Evolutionary conservation across 1,140 invertebrate species (phyloP).

Genomic region (Brachionus koreanus): DNA sequence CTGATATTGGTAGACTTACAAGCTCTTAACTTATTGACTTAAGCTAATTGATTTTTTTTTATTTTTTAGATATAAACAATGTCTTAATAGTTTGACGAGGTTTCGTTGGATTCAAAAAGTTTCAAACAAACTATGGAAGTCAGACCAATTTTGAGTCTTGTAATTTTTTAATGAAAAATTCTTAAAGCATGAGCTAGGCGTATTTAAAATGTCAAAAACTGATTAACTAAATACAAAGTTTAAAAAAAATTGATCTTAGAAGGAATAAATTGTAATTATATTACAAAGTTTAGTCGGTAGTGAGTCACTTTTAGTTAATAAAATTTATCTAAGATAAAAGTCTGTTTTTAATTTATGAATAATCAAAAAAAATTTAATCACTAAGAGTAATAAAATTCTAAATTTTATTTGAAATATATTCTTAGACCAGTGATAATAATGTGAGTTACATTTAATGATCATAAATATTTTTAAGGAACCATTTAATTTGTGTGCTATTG

Average conservation of each 20-base stretch:
- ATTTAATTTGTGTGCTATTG: not conserved
- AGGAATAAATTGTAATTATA: no score
- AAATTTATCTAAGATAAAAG: not conserved
- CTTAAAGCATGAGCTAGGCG: not conserved
- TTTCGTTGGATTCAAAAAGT: not conserved
- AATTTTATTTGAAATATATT: not conserved
- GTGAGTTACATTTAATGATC: not conserved
- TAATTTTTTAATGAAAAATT: not conserved
- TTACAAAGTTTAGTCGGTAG: no score
- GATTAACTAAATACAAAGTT: no score
- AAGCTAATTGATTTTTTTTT: not conserved
- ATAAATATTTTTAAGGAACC: not conserved
- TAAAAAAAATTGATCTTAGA: no score
- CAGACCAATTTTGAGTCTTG: not conserved
- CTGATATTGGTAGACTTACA: not conserved
- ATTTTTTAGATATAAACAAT: not conserved
- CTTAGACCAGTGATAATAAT: not conserved
- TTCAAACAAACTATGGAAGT: no score
- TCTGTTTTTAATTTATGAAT: not conserved
- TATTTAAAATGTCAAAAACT: not conserved
- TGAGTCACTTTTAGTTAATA: no score
- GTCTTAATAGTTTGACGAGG: not conserved
- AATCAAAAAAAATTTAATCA: not conserved
- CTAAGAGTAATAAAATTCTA: not conserved
- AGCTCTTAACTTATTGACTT: not conserved